These are phyloP conservation scores for Leptopilina boulardi DNA, from an alignment of 1,140 invertebrate genomes.

Conservation along the genomic window DNA sequence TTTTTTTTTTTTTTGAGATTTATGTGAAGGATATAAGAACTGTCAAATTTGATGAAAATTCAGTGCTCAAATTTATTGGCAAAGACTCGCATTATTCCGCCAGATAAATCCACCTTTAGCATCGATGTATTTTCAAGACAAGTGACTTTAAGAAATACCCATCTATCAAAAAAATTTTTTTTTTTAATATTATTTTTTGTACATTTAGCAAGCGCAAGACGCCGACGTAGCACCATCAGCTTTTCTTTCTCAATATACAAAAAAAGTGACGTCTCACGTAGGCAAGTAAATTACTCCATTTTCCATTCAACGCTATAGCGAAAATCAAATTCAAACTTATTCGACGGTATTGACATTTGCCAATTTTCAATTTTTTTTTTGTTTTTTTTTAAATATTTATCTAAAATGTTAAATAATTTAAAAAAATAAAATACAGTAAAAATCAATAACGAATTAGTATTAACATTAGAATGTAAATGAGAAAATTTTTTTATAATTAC, in stretches of 20 bases:
- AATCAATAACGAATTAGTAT: too few species aligned
- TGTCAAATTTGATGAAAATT: conserved; percentile 19
- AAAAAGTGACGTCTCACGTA: conserved; percentile 32
- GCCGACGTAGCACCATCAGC: not conserved
- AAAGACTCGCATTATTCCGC: conserved; percentile 46
- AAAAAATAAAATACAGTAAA: too few species aligned
- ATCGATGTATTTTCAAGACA: conserved; percentile 35
- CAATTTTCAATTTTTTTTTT: too few species aligned
- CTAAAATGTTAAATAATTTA: too few species aligned
- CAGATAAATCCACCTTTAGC: conserved; percentile 45
- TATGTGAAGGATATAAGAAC: not conserved
- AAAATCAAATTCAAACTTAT: not conserved
- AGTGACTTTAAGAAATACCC: conserved; percentile 17
- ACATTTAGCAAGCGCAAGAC: not conserved
- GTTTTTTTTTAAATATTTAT: too few species aligned
- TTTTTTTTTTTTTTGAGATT: not conserved
- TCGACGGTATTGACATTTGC: not conserved
- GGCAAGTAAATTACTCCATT: conserved; percentile 15
- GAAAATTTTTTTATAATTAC: too few species aligned
- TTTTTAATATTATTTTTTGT: not conserved
- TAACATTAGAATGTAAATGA: too few species aligned
- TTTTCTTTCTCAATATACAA: conserved; percentile 6
- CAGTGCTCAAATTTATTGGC: not conserved
- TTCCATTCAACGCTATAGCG: not conserved
- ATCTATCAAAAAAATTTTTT: conserved; percentile 8